phyloP scores from a whole-genome alignment of 2,113 vertebrate genomes.

The Peromyscus leucopus region DNA sequence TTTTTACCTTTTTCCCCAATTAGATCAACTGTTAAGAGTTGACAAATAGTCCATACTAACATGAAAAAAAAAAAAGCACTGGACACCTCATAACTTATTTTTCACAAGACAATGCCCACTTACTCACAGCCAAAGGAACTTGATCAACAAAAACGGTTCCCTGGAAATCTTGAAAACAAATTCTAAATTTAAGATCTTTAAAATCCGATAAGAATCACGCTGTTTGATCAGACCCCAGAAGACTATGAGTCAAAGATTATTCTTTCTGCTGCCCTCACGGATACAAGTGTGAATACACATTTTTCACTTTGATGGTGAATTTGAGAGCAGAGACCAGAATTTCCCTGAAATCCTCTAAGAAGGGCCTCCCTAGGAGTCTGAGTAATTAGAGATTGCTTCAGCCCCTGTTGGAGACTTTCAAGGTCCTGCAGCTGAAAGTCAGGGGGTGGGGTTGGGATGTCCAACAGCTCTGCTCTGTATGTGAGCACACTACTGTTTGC shows the following conservation, averaged over 20 bases:
- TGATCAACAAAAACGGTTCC: not conserved
- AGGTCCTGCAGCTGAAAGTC: not conserved
- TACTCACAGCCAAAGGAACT: not conserved
- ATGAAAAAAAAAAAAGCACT: not conserved
- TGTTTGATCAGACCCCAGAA: not conserved
- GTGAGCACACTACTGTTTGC: not conserved
- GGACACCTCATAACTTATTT: not conserved
- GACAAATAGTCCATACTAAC: not conserved
- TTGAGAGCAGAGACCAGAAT: not conserved
- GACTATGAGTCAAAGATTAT: not conserved
- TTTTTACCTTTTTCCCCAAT: not conserved
- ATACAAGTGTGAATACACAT: not conserved
- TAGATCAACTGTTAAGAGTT: not conserved
- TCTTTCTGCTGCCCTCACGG: not conserved
- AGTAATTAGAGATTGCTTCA: not conserved
- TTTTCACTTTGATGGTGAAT: not conserved
- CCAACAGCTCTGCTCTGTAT: not conserved
- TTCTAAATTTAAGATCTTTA: not conserved
- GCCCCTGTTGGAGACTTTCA: not conserved
- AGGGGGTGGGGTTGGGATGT: not conserved
- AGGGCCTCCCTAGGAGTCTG: not conserved
- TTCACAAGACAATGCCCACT: not conserved
- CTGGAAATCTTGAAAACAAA: not conserved
- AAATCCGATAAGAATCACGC: not conserved
- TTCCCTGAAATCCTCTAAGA: not conserved